These are phyloP conservation scores for Drosophila santomea DNA, from an alignment of 1,140 invertebrate genomes.

Conservation along the genomic window DNA sequence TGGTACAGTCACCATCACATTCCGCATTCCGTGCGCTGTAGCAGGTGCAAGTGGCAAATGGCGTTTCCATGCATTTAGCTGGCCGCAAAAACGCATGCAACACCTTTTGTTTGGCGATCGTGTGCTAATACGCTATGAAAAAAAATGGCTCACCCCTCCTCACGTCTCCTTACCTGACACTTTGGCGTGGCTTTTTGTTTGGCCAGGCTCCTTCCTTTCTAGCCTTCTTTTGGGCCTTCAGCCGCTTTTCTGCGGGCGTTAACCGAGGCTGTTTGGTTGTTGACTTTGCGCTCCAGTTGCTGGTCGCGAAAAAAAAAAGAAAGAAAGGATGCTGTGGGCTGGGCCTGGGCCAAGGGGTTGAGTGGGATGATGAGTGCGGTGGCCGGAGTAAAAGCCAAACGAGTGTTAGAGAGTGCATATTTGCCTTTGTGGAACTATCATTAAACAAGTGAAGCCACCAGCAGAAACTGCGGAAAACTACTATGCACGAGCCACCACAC, in stretches of 20 bases:
- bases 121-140: constrained; percentile 51
- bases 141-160: constrained; percentile 8
- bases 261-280: constrained; percentile 71
- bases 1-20: constrained; percentile 27
- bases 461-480: constrained; percentile 46
- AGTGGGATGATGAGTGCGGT: constrained; percentile 5
- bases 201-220: constrained; percentile 13
- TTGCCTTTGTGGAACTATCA: constrained; percentile 77
- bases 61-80: constrained; percentile 36
- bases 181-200: constrained; percentile 38
- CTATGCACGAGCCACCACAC: constrained; percentile 35
- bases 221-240: constrained; percentile 32
- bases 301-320: constrained; percentile 28
- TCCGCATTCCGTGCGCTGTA: not conserved
- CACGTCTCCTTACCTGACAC: constrained; percentile 34
- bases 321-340: constrained; percentile 3
- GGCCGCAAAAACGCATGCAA: constrained; percentile 38
- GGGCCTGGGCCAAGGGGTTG: constrained; percentile 7
- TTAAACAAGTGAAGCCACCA: constrained; percentile 69
- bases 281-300: constrained; percentile 81
- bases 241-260: constrained; percentile 71
- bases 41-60: constrained; percentile 27
- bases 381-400: constrained; percentile 11
- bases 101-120: constrained; percentile 60
- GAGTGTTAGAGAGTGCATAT: constrained; percentile 51